Evolutionary conservation across 30 jellyfish, hydroid and myxozoan species (phyloP).

Genomic region (Turritopsis dohrnii): DNA sequence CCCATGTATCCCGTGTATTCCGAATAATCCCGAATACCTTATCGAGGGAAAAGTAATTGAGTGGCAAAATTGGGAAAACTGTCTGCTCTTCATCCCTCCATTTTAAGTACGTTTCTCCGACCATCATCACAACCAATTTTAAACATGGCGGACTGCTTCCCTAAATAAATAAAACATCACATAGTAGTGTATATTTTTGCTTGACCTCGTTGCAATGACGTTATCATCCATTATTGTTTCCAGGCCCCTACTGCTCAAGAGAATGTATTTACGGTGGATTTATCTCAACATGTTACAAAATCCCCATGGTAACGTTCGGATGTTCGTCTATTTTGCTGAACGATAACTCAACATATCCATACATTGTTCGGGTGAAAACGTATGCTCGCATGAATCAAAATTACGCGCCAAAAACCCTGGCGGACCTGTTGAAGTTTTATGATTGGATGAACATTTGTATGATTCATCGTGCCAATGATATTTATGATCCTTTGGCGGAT

Average conservation of each 20-base stretch:
- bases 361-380: conserved; percentile 69
- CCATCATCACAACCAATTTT: too few relatives aligned
- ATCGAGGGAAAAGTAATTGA: too few relatives aligned
- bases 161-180: too few relatives aligned
- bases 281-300: conserved; percentile 50
- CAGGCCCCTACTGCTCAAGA: conserved; percentile 80
- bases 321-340: conserved; percentile 70
- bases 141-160: too few relatives aligned
- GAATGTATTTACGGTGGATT: conserved; percentile 67
- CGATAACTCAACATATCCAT: conserved; percentile 42
- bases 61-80: too few relatives aligned
- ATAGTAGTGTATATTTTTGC: too few relatives aligned
- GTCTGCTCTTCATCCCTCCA: too few relatives aligned
- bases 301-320: conserved; percentile 77
- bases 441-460: conserved; percentile 66
- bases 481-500: conserved; percentile 53
- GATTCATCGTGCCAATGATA: conserved; percentile 44
- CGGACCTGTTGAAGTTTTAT: conserved; percentile 37
- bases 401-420: conserved; percentile 57
- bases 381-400: conserved; percentile 68
- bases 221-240: neutral
- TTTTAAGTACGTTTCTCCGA: too few relatives aligned
- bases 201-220: too few relatives aligned
- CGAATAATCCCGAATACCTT: too few relatives aligned
- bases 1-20: too few relatives aligned